Evolutionary conservation across 2,797 vertebrate genomes (phyloP), one percentile per base, ranked within the genome.

Genomic region (Pseudochirops corinnae): DNA sequence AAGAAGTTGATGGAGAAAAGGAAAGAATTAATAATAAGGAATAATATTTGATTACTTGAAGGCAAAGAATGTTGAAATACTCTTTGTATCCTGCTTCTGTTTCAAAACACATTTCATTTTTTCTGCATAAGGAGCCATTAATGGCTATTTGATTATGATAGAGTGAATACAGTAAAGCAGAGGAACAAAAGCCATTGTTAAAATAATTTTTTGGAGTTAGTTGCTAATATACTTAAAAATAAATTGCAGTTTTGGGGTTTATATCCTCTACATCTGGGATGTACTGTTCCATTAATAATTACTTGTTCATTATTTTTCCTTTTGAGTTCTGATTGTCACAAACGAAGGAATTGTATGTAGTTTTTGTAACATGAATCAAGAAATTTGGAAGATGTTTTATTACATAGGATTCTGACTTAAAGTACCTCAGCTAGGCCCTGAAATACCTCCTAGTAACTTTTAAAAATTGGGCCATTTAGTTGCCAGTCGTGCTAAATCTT

Each of bases 1-100:
- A 31, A 60, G 94, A 82, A 93, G 94, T 95, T 92, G 58, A 94
- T 94, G 93, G 46, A 52, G 92, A 90, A 94, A 57, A 90, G 58
- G 90, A 94, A 94, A 90, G 18, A 94, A 95, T 57, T 95, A 97
- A 62, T 1, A 93, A 93, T 74, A 39, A n/a, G n/a, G 95, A 95
- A 4, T 62, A 93, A 55, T 90, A 82, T 92, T 94, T 94, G 91
- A 82, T 97, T 93, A 91, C 33, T 95, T 24, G 91, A 29, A 55
- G 90, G 14, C 31, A 93, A 57, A 94, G 31, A 33, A 94, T 39
- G 55, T 92, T 50, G 90, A 93, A 92, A 62, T 94, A 46, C 74
- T 52, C 56, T 60, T 1, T 39, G 56, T 31, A 52, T 96, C 58
- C 92, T 94, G 93, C 52, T 93, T 94, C 93, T 95, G 90, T 90